These are phyloP conservation scores for Porites australiensis DNA, from an alignment of 64 coral and sea anemone species.

Conservation along the genomic window DNA sequence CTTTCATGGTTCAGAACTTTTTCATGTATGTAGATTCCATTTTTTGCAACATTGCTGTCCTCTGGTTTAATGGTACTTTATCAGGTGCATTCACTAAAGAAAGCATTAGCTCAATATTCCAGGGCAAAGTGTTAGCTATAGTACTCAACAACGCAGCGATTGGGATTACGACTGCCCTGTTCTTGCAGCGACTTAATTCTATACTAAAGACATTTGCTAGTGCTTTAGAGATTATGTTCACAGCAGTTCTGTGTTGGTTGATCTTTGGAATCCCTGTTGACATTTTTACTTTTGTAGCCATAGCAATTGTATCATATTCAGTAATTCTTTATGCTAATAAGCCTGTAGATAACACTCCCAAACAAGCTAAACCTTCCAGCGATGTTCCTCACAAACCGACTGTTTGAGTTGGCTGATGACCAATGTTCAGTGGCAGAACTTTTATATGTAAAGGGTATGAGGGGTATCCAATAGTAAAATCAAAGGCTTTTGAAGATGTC, in stretches of 20 bases:
- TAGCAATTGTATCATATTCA: conserved; percentile 92
- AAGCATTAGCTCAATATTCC: conserved; percentile 68
- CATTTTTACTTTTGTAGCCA: conserved; percentile 90
- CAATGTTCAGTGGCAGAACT: no score
- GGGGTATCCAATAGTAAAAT: no score
- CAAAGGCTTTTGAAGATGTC: no score
- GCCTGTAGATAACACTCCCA: conserved; percentile 93
- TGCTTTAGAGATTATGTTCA: conserved; percentile 97
- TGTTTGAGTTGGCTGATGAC: not conserved
- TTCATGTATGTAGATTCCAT: conserved; percentile 98
- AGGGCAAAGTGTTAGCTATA: conserved; percentile 86
- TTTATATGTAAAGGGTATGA: no score
- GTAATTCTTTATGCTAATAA: conserved; percentile 94
- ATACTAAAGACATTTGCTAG: conserved; percentile 98
- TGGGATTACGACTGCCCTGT: conserved; percentile 92
- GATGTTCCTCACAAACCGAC: conserved; percentile 17
- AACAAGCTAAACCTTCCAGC: conserved; percentile 30
- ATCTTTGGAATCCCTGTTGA: conserved; percentile 97
- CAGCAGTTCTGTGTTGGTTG: conserved; percentile 92
- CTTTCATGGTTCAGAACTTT: conserved; percentile 95
- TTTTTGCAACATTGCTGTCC: conserved; percentile 81
- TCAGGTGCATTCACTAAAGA: conserved; percentile 69
- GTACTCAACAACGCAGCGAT: conserved; percentile 90
- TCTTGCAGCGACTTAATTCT: conserved; percentile 90
- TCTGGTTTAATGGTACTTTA: conserved; percentile 77